Evolutionary conservation across 1,140 invertebrate species (phyloP).

Genomic region (Drosophila kikkawai): DNA sequence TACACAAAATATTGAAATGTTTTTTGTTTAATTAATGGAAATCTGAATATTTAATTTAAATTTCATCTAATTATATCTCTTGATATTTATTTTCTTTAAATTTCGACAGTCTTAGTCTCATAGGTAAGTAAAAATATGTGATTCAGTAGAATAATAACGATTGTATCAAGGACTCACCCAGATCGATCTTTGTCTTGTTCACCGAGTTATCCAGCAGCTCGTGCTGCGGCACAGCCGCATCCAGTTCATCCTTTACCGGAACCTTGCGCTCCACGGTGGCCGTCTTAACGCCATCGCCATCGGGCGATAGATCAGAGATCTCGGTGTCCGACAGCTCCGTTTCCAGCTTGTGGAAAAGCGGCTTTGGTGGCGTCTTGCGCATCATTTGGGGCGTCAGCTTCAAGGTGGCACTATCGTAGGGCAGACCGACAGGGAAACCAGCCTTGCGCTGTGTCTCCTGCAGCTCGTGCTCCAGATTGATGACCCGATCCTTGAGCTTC

Average conservation of each 20-base stretch:
- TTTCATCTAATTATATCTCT: background rate
- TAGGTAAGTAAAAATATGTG: slow-evolving; percentile 5
- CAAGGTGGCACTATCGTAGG: slow-evolving; percentile 91
- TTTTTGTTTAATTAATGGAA: background rate
- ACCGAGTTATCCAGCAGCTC: slow-evolving; percentile 94
- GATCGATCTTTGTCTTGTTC: slow-evolving; percentile 94
- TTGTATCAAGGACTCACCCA: slow-evolving; percentile 86
- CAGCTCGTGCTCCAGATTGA: slow-evolving; percentile 87
- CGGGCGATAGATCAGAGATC: slow-evolving; percentile 89
- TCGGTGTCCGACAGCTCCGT: slow-evolving; percentile 90
- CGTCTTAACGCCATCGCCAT: slow-evolving; percentile 89
- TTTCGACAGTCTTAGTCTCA: slow-evolving; percentile 18
- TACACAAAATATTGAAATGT: background rate
- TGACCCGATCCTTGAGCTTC: slow-evolving; percentile 92
- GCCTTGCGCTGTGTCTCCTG: slow-evolving; percentile 94
- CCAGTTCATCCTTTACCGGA: slow-evolving; percentile 92
- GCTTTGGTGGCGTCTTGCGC: slow-evolving; percentile 89
- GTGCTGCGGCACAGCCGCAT: slow-evolving; percentile 93
- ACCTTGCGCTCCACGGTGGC: slow-evolving; percentile 91
- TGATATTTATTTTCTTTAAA: background rate
- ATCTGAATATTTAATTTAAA: background rate
- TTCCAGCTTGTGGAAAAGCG: slow-evolving; percentile 88
- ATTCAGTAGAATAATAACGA: slow-evolving; percentile 3
- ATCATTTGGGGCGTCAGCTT: slow-evolving; percentile 91
- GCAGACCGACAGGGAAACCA: slow-evolving; percentile 92